Base-by-base conservation (phyloP, 2,797 vertebrate species). In the Sebastes trivittatus region DNA sequence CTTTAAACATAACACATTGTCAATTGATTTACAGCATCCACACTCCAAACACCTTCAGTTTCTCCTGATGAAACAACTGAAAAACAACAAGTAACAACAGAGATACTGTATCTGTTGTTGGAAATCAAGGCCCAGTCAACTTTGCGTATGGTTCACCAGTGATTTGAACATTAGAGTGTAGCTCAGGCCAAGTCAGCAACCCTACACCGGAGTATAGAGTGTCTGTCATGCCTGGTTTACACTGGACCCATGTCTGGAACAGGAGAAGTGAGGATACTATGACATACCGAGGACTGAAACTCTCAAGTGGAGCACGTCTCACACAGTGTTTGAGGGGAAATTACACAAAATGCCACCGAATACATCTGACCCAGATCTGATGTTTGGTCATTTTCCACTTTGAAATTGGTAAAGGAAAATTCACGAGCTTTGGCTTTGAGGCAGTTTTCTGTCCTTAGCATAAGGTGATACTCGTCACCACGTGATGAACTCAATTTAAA, bases 141-240 rank as follows among this genome's bases (percentile, higher is more conserved):
- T 75, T 63, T 61, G 72, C 18, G 14, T 75, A 64, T 61, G 72
- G 80, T 73, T 90, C 75, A 82, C 72, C 90, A 77, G 85, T 93
- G 93, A 93, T 92, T 92, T 91, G 79, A 85, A 91, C 87, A 76
- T 87, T 68, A 72, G 85, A 81, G 79, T 82, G 81, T 58, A 77
- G 77, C 72, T 82, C 64, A 82, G 81, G 89, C 89, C 84, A 89
- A 88, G 84, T 84, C 54, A 81, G 90, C 66, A 87, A 93, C 84
- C 79, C 56, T 14, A 92, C 72, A 90, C 89, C 32, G 1, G 10
- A n/a, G 81, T 89, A 72, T 92, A 83, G 78, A 67, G 87, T 93
- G 80, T 89, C 92, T 76, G 82, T 85, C 85, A 86, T 77, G 90
- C 90, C 89, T 86, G 88, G 90, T 92, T 93, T 90, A 92, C 91